Percentiles rank a stretch among this genome's conserved stretches.
Evolutionary conservation across 2,888 invertebrate genomes (phyloP).

Genomic region (Caenorhabditis angaria): DNA sequence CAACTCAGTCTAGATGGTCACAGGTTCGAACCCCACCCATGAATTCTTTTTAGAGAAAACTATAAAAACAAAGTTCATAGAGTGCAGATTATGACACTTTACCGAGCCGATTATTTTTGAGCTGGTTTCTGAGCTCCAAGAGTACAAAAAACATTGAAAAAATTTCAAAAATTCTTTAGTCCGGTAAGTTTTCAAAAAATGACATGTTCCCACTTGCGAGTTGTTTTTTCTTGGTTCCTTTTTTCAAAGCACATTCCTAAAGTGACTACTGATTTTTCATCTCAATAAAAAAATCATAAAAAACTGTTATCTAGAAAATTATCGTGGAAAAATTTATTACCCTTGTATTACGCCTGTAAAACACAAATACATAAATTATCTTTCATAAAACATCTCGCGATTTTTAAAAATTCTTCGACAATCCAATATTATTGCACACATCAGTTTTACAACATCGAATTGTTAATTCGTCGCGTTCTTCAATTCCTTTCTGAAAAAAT

Average conservation of each 20-base stretch:
- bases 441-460: slow-evolving; percentile 18
- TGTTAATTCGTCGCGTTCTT: slow-evolving; percentile 8
- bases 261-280: not conserved
- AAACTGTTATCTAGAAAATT: not conserved
- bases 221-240: not conserved
- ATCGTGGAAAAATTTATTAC: not conserved
- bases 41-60: no score
- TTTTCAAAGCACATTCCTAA: not conserved
- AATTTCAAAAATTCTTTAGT: no score
- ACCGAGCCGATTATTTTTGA: no score
- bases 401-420: not conserved
- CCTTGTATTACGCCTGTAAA: not conserved
- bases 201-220: not conserved
- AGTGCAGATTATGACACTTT: no score
- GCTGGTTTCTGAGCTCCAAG: no score
- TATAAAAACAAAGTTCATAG: no score
- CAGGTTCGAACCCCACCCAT: no score
- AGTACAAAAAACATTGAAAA: no score
- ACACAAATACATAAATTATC: not conserved
- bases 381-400: not conserved
- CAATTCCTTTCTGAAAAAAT: not conserved
- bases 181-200: not conserved
- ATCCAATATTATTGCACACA: slow-evolving; percentile 18
- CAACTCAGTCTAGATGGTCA: no score
- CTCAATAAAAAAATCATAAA: not conserved